Evolutionary conservation across 2,113 vertebrate species (phyloP).

Genomic region (Notarius quadriscutis): DNA sequence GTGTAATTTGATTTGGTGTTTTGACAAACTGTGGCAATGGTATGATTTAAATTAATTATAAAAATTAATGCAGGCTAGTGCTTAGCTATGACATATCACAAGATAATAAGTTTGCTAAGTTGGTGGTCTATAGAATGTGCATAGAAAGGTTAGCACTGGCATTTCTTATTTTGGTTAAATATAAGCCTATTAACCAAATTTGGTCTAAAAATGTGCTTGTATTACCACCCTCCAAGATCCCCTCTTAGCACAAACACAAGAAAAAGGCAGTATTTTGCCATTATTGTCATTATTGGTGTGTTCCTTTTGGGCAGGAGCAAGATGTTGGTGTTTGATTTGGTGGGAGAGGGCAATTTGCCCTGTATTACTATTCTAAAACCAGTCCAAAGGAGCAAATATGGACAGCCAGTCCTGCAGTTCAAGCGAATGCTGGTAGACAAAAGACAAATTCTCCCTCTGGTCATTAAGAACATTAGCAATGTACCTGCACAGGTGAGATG

Average conservation of each 20-base stretch:
- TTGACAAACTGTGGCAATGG: not conserved
- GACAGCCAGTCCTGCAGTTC: conserved; percentile 80
- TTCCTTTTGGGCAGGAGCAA: conserved; percentile 56
- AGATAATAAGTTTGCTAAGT: not conserved
- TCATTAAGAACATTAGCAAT: conserved; percentile 77
- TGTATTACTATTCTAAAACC: conserved; percentile 77
- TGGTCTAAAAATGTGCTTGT: not conserved
- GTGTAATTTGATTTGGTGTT: not conserved
- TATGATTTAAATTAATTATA: not conserved
- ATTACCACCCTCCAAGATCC: not conserved
- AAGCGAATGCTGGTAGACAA: conserved; percentile 72
- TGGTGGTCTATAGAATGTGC: not conserved
- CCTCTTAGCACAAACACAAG: not conserved
- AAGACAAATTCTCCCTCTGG: conserved; percentile 70
- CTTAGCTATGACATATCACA: not conserved
- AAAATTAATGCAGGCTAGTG: not conserved
- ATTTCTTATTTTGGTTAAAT: not conserved
- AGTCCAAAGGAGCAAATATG: conserved; percentile 62
- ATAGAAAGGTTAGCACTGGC: not conserved
- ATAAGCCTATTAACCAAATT: not conserved
- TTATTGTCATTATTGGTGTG: conserved; percentile 44
- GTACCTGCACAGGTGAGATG: conserved; percentile 76
- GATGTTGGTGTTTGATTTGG: conserved; percentile 75
- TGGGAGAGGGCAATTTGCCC: conserved; percentile 82
- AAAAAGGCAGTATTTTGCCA: not conserved